These are phyloP conservation scores for Cossypha dichroa DNA, from an alignment of 2,797 vertebrate species.

Conservation along the genomic window DNA sequence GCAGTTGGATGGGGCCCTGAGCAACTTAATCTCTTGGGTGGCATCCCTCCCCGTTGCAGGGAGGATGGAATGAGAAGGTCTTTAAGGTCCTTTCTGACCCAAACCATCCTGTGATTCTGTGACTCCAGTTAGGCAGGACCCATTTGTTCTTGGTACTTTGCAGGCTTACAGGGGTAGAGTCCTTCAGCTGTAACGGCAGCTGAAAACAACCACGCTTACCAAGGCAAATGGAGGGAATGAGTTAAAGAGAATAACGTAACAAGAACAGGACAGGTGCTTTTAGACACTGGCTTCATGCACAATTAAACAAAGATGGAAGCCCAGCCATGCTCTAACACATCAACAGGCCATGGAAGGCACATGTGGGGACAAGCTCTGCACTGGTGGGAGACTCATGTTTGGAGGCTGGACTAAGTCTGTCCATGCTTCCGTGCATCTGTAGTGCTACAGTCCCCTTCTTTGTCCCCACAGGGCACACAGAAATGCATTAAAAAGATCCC, in stretches of 20 bases:
- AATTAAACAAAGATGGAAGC: not conserved
- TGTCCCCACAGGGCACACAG: fast-evolving
- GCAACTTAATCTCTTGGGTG: not conserved
- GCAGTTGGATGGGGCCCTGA: not conserved
- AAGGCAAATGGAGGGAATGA: not conserved
- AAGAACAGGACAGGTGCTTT: not conserved
- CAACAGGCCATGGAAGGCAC: not conserved
- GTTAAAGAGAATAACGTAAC: not conserved
- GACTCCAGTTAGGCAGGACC: not conserved
- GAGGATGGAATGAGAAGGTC: not conserved
- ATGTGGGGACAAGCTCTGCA: fast-evolving
- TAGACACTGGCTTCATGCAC: not conserved
- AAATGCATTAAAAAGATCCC: not conserved
- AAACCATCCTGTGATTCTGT: not conserved
- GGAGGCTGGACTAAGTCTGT: not conserved
- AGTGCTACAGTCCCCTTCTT: not conserved
- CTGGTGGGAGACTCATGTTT: fast-evolving
- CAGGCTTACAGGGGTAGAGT: not conserved
- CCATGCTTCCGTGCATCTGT: not conserved
- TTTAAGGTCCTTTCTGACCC: not conserved
- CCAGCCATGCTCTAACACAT: not conserved
- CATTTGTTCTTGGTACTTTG: not conserved
- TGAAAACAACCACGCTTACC: not conserved
- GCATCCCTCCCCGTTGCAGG: not conserved
- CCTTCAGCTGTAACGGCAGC: not conserved